Base-by-base conservation (phyloP, 30 jellyfish, hydroid and myxozoan species). In the Clytia hemisphaerica region DNA sequence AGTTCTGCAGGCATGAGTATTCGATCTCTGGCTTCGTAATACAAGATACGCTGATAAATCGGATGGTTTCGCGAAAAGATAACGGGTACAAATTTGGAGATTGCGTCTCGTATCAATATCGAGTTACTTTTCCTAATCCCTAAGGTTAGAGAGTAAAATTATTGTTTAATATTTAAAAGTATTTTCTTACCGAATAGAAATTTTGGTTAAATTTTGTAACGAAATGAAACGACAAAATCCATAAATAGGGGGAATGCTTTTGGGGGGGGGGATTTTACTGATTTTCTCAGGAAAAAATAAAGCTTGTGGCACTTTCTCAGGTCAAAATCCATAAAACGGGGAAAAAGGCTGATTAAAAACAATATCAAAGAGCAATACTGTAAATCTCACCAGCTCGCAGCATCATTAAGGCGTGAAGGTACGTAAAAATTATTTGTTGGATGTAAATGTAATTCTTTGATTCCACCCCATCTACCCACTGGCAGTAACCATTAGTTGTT, bases 341-440 rank as follows among this genome's bases (percentile, higher is more conserved):
- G n/a, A n/a, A n/a, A n/a, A n/a, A n/a, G n/a, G n/a, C n/a, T n/a
- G n/a, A n/a, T n/a, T n/a, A n/a, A n/a, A n/a, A n/a, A n/a, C n/a
- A n/a, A n/a, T n/a, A n/a, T n/a, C n/a, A n/a, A n/a, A n/a, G n/a
- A n/a, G n/a, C n/a, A n/a, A n/a, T n/a, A n/a, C n/a, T n/a, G n/a
- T n/a, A n/a, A n/a, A n/a, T n/a, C n/a, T n/a, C n/a, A n/a, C 66
- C 66, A 15, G 66, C 16, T 51, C 1, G 66, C 30, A 51, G 28
- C 30, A 51, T 14, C 66, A 51, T 51, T 51, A 51, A 24, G 14
- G 66, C 18, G 10, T 51, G 1, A 12, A 51, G 66, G 30, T 51
- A 51, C 21, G 66, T 51, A 14, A 22, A 12, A 12, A 24, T 10
- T 1, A 51, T 51, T n/a, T 51, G 31, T 51, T 51, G 66, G 16